Conservation (phyloP, 2,888 invertebrate genomes). For the Drosophila kuntzei region DNA sequence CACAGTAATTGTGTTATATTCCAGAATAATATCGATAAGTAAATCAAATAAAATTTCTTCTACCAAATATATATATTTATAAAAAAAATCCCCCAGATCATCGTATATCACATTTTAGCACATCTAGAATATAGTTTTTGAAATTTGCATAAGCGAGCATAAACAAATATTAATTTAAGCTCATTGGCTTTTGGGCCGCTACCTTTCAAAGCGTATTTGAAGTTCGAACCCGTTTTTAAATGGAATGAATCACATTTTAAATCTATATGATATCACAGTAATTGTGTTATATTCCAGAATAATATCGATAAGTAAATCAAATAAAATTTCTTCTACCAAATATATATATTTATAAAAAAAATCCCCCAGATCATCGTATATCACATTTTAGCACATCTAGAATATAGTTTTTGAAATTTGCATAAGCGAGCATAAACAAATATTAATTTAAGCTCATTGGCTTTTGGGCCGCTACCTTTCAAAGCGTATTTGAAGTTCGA, state of each 20-base stretch:
- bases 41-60: constrained; percentile 4
- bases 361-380: constrained; percentile 9
- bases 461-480: constrained; percentile 14
- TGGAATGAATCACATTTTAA: constrained; percentile 6
- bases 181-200: constrained; percentile 31
- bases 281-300: not conserved
- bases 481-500: constrained; percentile 27
- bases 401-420: constrained; percentile 23
- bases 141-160: constrained; percentile 38
- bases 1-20: not conserved
- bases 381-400: constrained; percentile 14
- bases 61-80: not conserved
- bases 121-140: constrained; percentile 9
- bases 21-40: constrained; percentile 7
- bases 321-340: not conserved
- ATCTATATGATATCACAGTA: constrained; percentile 8
- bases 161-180: constrained; percentile 24
- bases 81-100: constrained; percentile 24
- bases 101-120: constrained; percentile 7
- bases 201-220: constrained; percentile 8
- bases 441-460: constrained; percentile 29
- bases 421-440: constrained; percentile 34
- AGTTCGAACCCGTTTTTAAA: constrained; percentile 41
- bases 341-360: constrained; percentile 14
- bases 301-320: constrained; percentile 11